These are phyloP conservation scores for Notothenia rossii DNA, from an alignment of 2,113 vertebrate species.

Conservation along the genomic window DNA sequence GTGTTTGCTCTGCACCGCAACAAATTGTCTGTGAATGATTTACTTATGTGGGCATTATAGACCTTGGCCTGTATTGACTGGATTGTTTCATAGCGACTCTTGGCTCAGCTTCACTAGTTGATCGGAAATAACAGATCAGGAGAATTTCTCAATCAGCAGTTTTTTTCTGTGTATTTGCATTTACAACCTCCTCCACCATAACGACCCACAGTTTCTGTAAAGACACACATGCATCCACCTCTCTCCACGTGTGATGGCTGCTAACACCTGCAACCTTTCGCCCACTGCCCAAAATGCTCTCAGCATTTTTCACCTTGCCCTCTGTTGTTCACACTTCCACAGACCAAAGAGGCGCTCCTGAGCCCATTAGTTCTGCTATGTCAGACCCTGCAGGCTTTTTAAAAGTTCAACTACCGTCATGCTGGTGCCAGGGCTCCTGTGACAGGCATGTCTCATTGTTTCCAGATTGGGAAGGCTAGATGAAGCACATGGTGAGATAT, in stretches of 20 bases:
- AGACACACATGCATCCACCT: background rate
- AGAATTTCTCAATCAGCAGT: background rate
- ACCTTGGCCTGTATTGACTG: conserved; percentile 57
- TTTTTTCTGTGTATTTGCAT: background rate
- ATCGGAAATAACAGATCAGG: background rate
- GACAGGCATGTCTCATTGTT: conserved; percentile 56
- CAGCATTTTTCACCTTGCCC: conserved; percentile 11
- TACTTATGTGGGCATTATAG: conserved; percentile 40
- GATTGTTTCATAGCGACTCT: conserved; percentile 8
- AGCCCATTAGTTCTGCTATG: conserved; percentile 69
- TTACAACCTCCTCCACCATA: background rate
- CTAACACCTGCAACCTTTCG: conserved; percentile 56
- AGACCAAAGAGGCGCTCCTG: conserved; percentile 36
- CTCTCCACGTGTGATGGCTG: conserved; percentile 25
- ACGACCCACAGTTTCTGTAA: background rate
- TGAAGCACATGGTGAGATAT: conserved; percentile 18
- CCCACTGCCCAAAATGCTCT: conserved; percentile 35
- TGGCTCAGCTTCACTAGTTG: conserved; percentile 18
- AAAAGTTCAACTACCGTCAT: conserved; percentile 22
- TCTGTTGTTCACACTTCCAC: conserved; percentile 43
- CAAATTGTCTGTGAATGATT: conserved; percentile 55
- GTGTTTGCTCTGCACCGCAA: conserved; percentile 36
- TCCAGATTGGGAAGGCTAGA: conserved; percentile 24
- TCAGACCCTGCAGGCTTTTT: conserved; percentile 17
- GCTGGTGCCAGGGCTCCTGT: conserved; percentile 8